Conservation (phyloP, 2,113 vertebrate genomes). For the Naja naja region DNA sequence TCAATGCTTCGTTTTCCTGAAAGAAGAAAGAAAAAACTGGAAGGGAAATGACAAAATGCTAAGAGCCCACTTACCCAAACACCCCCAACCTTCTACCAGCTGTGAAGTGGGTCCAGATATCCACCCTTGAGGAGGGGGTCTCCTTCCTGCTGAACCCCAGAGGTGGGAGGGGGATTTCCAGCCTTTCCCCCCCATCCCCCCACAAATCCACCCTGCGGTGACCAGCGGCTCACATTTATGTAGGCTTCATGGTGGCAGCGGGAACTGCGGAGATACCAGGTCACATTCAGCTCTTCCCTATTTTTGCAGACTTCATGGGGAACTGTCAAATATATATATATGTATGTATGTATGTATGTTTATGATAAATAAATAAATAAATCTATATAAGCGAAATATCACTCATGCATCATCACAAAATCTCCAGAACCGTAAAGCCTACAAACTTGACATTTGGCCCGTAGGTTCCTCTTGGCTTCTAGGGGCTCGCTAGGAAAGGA, state of each 20-base stretch:
- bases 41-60: neutral
- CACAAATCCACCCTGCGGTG: neutral
- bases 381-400: too few relatives aligned
- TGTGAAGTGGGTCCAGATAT: neutral
- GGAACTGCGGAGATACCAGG: slow-evolving; percentile 75
- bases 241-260: slow-evolving; percentile 70
- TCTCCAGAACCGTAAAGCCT: too few relatives aligned
- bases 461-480: too few relatives aligned
- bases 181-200: neutral
- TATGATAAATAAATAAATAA: too few relatives aligned
- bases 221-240: slow-evolving; percentile 45
- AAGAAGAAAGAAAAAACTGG: neutral
- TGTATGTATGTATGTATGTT: too few relatives aligned
- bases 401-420: too few relatives aligned
- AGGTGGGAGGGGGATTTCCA: neutral
- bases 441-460: too few relatives aligned
- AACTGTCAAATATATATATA: neutral
- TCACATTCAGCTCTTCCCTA: slow-evolving; percentile 47
- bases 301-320: accelerated
- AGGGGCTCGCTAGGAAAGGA: too few relatives aligned
- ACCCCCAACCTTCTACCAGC: neutral
- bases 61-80: neutral
- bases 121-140: neutral
- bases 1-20: neutral
- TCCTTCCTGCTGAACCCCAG: neutral